phyloP scores from a whole-genome alignment of 2,888 invertebrate genomes.

The Plemyria rubiginata region DNA sequence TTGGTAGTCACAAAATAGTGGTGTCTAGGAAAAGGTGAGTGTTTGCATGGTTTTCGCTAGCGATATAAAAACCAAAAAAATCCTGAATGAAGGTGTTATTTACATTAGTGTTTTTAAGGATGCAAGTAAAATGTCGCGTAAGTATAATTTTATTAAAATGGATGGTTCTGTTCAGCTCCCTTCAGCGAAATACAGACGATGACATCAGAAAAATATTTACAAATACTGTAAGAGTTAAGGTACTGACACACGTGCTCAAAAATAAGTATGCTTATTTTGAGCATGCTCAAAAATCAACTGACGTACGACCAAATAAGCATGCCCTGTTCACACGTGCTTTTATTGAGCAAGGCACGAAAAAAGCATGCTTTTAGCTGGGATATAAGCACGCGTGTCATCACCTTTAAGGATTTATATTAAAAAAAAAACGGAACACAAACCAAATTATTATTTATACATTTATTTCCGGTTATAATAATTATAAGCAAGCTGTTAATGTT shows the following conservation, averaged over 20 bases:
- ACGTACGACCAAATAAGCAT: no score
- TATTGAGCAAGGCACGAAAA: no score
- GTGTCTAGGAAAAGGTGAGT: slow-evolving; percentile 52
- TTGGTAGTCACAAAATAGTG: no score
- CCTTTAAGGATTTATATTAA: neutral
- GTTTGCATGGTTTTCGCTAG: slow-evolving; percentile 57
- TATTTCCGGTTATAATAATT: slow-evolving; percentile 62
- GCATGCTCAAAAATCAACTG: no score
- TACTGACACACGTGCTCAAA: no score
- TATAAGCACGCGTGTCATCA: no score
- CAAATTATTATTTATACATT: slow-evolving; percentile 58
- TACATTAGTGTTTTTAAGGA: neutral
- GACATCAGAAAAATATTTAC: neutral
- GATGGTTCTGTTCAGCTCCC: no score
- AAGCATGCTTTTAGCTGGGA: no score
- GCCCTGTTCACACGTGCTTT: no score
- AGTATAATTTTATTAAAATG: no score
- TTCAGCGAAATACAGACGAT: neutral
- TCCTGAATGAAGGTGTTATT: neutral
- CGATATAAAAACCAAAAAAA: slow-evolving; percentile 39
- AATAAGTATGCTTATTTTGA: no score
- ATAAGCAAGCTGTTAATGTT: slow-evolving; percentile 72
- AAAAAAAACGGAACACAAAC: slow-evolving; percentile 46
- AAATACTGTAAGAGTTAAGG: neutral
- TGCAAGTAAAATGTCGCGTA: no score